Conservation (phyloP, 2,113 vertebrate genomes). For the Nymphicus hollandicus region DNA sequence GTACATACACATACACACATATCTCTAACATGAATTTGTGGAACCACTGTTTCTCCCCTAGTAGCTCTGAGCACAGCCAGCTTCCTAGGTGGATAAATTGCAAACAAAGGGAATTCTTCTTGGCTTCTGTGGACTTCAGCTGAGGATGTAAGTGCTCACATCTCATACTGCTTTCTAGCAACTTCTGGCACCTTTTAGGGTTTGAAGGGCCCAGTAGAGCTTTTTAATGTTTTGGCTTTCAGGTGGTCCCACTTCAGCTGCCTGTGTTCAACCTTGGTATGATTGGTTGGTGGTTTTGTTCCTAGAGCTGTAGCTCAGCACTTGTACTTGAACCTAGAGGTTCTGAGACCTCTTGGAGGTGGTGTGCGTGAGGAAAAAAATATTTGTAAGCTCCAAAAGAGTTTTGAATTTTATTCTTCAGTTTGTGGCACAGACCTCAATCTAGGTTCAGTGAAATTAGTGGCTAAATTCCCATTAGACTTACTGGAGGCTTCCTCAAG, state of each 20-base stretch:
- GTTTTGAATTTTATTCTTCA: not conserved
- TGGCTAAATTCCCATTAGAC: not conserved
- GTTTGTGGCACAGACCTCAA: not conserved
- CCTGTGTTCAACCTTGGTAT: not conserved
- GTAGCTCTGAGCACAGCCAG: not conserved
- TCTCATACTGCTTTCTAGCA: not conserved
- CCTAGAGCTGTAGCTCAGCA: not conserved
- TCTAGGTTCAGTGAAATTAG: not conserved
- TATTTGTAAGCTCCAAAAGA: not conserved
- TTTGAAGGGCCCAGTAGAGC: not conserved
- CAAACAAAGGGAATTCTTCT: not conserved
- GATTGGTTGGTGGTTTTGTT: not conserved
- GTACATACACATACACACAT: fast-evolving
- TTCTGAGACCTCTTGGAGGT: not conserved
- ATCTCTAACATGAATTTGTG: not conserved
- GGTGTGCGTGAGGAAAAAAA: not conserved
- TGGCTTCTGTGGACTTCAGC: not conserved
- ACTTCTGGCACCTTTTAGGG: not conserved
- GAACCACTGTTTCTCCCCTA: not conserved
- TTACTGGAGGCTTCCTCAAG: not conserved
- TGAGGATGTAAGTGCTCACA: not conserved
- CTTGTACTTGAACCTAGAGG: not conserved
- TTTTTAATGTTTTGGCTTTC: not conserved
- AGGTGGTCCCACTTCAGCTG: not conserved
- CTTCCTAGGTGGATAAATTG: not conserved